Evolutionary conservation across 1,140 invertebrate species (phyloP).

Genomic region (Euglossa dilemma): DNA sequence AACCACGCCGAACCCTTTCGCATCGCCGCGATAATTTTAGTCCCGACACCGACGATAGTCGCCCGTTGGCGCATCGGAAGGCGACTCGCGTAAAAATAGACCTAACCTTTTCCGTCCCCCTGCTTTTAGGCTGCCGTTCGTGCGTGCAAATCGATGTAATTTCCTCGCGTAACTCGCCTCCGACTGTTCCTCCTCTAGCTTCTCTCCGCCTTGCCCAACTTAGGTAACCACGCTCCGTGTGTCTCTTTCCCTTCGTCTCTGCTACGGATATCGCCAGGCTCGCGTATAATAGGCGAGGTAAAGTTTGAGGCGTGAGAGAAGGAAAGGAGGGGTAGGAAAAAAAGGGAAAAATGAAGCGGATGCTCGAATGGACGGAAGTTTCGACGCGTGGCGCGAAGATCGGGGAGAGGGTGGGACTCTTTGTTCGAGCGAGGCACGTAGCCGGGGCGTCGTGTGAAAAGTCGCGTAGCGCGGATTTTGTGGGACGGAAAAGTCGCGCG

Average conservation of each 20-base stretch:
- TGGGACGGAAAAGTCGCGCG: conserved; percentile 19
- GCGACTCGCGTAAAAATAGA: conserved; percentile 44
- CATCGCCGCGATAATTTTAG: conserved; percentile 39
- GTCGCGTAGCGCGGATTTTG: conserved; percentile 18
- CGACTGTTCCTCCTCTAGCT: neutral
- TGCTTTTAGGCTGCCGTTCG: neutral
- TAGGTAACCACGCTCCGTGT: neutral
- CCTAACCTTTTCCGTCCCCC: conserved; percentile 29
- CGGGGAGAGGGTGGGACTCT: conserved; percentile 4
- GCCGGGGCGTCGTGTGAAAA: conserved; percentile 15
- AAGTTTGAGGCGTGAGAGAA: neutral
- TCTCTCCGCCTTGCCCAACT: too few relatives aligned
- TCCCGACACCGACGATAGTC: neutral
- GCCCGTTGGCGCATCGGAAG: conserved; percentile 18
- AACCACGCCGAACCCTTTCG: neutral
- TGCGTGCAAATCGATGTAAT: conserved; percentile 6
- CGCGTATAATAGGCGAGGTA: neutral
- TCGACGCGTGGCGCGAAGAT: conserved; percentile 3
- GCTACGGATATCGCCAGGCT: neutral
- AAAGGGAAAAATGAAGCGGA: neutral
- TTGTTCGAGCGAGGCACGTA: conserved; percentile 8
- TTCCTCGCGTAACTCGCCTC: neutral
- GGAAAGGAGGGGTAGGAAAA: neutral
- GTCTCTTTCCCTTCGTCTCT: neutral
- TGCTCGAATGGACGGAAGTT: neutral